Evolutionary conservation across 2,113 vertebrate genomes (phyloP).

Genomic region (Corapipo altera): DNA sequence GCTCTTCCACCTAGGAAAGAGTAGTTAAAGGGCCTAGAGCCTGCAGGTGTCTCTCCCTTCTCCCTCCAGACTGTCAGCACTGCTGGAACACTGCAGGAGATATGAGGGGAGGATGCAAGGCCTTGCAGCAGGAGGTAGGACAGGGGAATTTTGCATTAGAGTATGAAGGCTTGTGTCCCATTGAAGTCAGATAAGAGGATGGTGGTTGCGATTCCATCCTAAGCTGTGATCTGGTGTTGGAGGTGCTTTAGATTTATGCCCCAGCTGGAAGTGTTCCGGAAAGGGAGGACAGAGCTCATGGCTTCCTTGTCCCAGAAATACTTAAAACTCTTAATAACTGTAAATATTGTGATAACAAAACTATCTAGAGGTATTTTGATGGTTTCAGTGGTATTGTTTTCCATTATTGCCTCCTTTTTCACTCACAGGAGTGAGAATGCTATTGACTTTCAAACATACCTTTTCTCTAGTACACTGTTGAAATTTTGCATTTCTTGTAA

Average conservation of each 20-base stretch:
- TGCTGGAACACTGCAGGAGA: not conserved
- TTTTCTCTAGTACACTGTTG: not conserved
- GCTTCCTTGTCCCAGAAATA: not conserved
- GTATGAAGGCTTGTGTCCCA: not conserved
- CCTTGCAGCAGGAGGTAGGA: accelerated
- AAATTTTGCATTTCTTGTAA: not conserved
- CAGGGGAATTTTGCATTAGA: not conserved
- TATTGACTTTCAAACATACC: not conserved
- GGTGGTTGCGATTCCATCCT: not conserved
- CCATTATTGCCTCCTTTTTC: not conserved
- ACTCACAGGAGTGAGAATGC: not conserved
- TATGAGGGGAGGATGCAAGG: not conserved
- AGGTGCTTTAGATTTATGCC: not conserved
- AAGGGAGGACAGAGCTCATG: not conserved
- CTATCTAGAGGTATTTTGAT: not conserved
- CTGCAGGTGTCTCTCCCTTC: not conserved
- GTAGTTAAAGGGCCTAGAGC: not conserved
- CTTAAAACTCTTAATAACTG: not conserved
- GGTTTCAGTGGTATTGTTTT: not conserved
- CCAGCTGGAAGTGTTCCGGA: not conserved
- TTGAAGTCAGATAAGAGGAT: not conserved
- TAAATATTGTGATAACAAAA: not conserved
- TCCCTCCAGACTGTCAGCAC: not conserved
- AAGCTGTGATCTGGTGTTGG: not conserved
- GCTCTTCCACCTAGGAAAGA: not conserved